phyloP scores from a whole-genome alignment of 2,797 vertebrate genomes.

The Spinibarbus caldwelli region DNA sequence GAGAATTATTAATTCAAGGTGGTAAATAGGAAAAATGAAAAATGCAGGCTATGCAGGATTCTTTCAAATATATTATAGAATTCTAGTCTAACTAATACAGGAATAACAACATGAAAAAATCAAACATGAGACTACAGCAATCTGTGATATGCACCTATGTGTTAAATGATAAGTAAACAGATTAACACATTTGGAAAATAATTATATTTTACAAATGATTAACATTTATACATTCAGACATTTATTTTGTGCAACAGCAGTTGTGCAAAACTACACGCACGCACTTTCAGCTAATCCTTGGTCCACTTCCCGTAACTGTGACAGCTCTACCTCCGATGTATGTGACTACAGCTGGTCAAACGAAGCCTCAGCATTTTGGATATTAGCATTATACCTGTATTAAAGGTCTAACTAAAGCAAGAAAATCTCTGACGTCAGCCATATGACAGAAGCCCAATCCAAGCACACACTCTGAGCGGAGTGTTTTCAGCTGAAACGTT shows the following conservation, averaged over 20 bases:
- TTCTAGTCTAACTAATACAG: background rate
- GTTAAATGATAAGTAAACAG: background rate
- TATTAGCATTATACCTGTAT: constrained; percentile 20
- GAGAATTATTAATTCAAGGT: no score
- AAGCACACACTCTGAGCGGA: background rate
- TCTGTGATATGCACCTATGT: background rate
- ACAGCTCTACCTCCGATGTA: constrained; percentile 23
- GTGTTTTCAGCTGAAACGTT: background rate
- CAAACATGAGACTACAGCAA: background rate
- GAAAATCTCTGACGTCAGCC: constrained; percentile 15
- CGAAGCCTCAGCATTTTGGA: constrained; percentile 18
- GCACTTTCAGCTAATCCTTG: background rate
- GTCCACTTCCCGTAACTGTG: background rate
- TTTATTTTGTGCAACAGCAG: background rate
- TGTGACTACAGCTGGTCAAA: constrained; percentile 14
- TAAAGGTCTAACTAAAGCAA: constrained; percentile 29
- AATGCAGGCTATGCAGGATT: no score
- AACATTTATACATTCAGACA: background rate
- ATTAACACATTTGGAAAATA: background rate
- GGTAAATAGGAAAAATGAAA: no score
- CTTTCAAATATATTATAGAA: no score
- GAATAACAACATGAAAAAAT: background rate
- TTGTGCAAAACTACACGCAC: background rate
- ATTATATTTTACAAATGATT: background rate
- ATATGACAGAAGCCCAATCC: constrained; percentile 22